Percentiles rank a stretch among this genome's conserved stretches.
Conservation (phyloP, 2,888 invertebrate genomes). For the Apomyelois bistriatella region DNA sequence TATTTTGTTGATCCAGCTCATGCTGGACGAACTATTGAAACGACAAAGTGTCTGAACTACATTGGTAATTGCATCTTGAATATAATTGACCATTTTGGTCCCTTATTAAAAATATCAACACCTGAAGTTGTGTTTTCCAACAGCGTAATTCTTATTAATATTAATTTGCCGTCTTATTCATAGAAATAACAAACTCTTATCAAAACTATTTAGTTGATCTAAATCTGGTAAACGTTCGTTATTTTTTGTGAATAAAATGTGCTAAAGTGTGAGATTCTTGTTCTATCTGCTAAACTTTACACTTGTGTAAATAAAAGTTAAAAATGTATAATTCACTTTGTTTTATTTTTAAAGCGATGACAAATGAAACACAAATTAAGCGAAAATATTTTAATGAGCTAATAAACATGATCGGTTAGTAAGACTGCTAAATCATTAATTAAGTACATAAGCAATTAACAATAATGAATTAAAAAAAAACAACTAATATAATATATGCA, state of each 20-base stretch:
- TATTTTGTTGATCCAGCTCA: no score
- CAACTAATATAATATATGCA: slow-evolving; percentile 9
- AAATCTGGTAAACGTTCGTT: no score
- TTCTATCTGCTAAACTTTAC: slow-evolving; percentile 54
- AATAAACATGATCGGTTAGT: slow-evolving; percentile 36
- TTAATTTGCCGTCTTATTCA: no score
- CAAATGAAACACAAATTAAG: slow-evolving; percentile 36
- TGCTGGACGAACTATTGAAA: no score
- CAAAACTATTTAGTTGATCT: not conserved
- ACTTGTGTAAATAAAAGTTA: slow-evolving; percentile 64
- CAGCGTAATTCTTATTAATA: no score
- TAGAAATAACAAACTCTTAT: no score
- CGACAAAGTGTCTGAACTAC: no score
- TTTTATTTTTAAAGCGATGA: slow-evolving; percentile 20
- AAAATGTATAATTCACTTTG: slow-evolving; percentile 24
- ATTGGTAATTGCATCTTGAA: no score
- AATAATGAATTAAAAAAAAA: slow-evolving; percentile 12
- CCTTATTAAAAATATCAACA: not conserved
- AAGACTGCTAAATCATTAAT: slow-evolving; percentile 23
- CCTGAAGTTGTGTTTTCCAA: not conserved
- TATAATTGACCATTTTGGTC: not conserved
- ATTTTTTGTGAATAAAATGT: slow-evolving; percentile 4
- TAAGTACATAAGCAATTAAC: slow-evolving; percentile 33
- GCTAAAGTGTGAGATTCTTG: slow-evolving; percentile 39
- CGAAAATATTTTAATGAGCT: slow-evolving; percentile 37